Percentiles rank a stretch among this genome's conserved stretches.
phyloP scores from a whole-genome alignment of 2,113 vertebrate species.

The Petroica traversi region DNA sequence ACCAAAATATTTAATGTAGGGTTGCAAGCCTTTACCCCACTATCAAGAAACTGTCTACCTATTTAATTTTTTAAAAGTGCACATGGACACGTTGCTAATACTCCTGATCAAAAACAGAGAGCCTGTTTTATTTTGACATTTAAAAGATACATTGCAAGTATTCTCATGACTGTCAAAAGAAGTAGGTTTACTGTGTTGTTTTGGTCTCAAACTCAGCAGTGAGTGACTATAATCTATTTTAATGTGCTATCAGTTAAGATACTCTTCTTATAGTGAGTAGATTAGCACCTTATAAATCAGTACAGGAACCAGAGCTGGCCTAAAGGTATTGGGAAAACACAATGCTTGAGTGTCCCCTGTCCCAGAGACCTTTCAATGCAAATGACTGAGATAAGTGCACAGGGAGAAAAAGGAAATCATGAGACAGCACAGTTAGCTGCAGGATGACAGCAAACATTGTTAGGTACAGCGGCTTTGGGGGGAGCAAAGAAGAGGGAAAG shows the following conservation, averaged over 20 bases:
- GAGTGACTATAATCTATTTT: neutral
- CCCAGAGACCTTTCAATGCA: constrained; percentile 34
- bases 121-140: neutral
- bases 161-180: neutral
- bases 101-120: neutral
- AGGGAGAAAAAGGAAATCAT: neutral
- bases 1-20: neutral
- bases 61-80: neutral
- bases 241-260: neutral
- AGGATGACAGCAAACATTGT: neutral
- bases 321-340: neutral
- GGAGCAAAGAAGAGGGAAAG: neutral
- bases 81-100: fast-evolving
- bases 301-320: neutral
- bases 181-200: neutral
- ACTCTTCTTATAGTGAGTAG: neutral
- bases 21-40: neutral
- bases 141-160: neutral
- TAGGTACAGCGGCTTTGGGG: neutral
- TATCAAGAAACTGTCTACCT: neutral
- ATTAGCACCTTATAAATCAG: constrained; percentile 30
- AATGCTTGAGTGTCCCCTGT: neutral
- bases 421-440: neutral
- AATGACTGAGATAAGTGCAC: constrained; percentile 22
- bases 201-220: neutral